Conservation (phyloP, 2,797 vertebrate species). For the Hypotaenidia philippensis region DNA sequence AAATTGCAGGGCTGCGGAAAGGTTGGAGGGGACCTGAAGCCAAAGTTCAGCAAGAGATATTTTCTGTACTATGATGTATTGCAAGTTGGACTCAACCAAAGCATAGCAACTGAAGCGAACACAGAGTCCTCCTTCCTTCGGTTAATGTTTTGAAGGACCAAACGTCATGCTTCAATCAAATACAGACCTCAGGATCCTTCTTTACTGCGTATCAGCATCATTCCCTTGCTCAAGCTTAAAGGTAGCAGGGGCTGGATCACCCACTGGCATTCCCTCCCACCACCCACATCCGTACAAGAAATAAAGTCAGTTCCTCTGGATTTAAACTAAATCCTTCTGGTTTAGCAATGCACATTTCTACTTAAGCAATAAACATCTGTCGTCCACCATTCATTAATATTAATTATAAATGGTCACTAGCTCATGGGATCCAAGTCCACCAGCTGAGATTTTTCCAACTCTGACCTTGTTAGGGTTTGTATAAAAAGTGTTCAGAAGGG, state of each 20-base stretch:
- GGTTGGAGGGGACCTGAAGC: not conserved
- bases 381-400: slow-evolving; percentile 86
- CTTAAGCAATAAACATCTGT: slow-evolving; percentile 83
- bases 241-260: slow-evolving; percentile 23
- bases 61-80: not conserved
- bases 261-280: slow-evolving; percentile 23
- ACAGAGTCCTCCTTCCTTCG: not conserved
- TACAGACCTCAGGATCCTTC: not conserved
- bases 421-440: slow-evolving; percentile 78
- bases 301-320: slow-evolving; percentile 62
- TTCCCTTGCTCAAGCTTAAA: slow-evolving; percentile 20
- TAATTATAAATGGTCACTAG: slow-evolving; percentile 82
- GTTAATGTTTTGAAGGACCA: not conserved
- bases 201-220: not conserved
- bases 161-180: not conserved
- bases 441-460: slow-evolving; percentile 84
- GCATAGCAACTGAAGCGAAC: not conserved
- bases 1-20: not conserved
- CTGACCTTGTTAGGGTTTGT: slow-evolving; percentile 81
- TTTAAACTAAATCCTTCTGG: slow-evolving; percentile 73
- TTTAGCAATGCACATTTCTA: slow-evolving; percentile 79
- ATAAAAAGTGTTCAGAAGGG: slow-evolving; percentile 77
- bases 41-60: not conserved
- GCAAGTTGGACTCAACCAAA: not conserved
- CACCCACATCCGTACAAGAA: slow-evolving; percentile 33